Base-by-base conservation (phyloP, 1,140 invertebrate genomes). In the Asbolus verrucosus region DNA sequence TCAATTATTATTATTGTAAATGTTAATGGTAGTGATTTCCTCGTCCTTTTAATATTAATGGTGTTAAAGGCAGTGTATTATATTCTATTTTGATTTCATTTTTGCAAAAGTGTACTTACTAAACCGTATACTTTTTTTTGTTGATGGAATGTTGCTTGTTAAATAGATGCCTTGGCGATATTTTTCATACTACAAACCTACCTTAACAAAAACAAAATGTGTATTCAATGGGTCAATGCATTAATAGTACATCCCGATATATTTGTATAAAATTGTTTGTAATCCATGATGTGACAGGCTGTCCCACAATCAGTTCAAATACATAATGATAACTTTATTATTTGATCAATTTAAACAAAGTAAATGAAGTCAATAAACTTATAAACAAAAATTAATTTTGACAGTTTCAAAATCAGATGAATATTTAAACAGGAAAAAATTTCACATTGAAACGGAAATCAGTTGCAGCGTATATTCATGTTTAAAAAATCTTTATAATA, bases 21-120 rank as follows among this genome's bases (percentile, higher is more conserved):
- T 54, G 46, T 54, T 54, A 11, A 36, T 36, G 11, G 46, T 62
- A 62, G 60, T 63, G 13, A 63, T 39, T 41, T 38, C 33, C 16
- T 63, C 14, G 50, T 59, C 39, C 11, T 36, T n/a, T n/a, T 11
- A 36, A 36, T 36, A 36, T 14, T 43, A 43, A 16, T 43, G 46
- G 11, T 54, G 46, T 54, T 27, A 36, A 62, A 19, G 16, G 33
- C 33, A 36, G 33, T 36, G 33, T 36, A 36, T 11, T 36, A 5
- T 36, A 36, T 36, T 36, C 11, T 11, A 6, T 36, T 36, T 36
- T 36, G 33, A 36, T 18, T 27, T 38, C 19, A 41, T 41, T 63
- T 38, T 63, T 63, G 61, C 61, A 63, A 63, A 63, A 63, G 61
- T 63, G 61, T 63, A 63, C 61, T 63, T 63, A 63, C 38, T 11